Percentiles rank a stretch among this genome's conserved stretches.
Evolutionary conservation across 2,888 invertebrate genomes (phyloP).

Genomic region (Plemyria rubiginata): DNA sequence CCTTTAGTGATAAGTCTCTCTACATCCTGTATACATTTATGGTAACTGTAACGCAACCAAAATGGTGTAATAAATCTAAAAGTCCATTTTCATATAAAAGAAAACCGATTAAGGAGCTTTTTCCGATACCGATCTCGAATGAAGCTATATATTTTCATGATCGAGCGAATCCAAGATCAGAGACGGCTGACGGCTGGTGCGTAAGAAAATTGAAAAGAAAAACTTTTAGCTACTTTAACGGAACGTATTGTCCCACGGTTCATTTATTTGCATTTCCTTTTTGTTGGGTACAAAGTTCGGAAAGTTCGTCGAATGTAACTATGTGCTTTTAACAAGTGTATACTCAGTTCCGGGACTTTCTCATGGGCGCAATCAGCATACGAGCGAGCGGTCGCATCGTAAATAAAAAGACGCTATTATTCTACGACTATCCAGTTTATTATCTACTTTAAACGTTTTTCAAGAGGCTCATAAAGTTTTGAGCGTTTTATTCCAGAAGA

Average conservation of each 20-base stretch:
- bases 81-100: constrained; percentile 84
- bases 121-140: constrained; percentile 81
- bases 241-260: constrained; percentile 61
- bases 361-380: constrained; percentile 33
- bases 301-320: constrained; percentile 22
- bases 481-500: constrained; percentile 31
- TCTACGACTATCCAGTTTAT: constrained; percentile 32
- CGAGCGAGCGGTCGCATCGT: constrained; percentile 22
- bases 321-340: constrained; percentile 25
- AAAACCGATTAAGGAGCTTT: constrained; percentile 84
- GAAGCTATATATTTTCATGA: constrained; percentile 85
- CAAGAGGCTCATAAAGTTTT: constrained; percentile 34
- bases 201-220: constrained; percentile 79
- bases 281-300: constrained; percentile 29
- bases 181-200: constrained; percentile 78
- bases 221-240: constrained; percentile 72
- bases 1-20: background rate
- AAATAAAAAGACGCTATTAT: constrained; percentile 31
- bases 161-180: constrained; percentile 80
- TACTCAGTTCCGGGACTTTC: constrained; percentile 14
- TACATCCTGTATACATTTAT: constrained; percentile 50
- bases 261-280: constrained; percentile 57
- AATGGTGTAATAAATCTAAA: constrained; percentile 80
- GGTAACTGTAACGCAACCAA: constrained; percentile 74
- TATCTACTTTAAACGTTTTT: constrained; percentile 37